Base-by-base conservation (phyloP, 2,797 vertebrate species). In the Capromys pilorides region DNA sequence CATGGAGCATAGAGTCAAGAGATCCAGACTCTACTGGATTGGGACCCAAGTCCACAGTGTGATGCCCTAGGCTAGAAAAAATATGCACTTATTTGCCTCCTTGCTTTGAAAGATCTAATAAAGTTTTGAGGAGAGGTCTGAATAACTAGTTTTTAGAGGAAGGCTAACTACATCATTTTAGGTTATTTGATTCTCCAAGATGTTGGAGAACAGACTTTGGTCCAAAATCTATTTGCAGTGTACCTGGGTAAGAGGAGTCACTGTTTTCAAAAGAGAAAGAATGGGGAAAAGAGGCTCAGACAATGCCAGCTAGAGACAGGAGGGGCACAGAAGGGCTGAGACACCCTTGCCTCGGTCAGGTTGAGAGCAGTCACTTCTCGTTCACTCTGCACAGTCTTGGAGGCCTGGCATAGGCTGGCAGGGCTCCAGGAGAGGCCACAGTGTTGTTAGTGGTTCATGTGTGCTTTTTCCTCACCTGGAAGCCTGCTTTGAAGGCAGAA, bases 41-140 rank as follows among this genome's bases (percentile, higher is more conserved):
- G 88, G 54, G n/a, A 64, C 51, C 54, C 26, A 41, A 61, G 75
- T 83, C 81, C 33, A 45, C 31, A 49, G 57, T 22, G 64, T 26
- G 64, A 78, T 39, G 75, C 49, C 6, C 0, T 24, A 31, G 33
- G 14, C 36, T 31, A 39, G 33, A 73, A 33, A 45, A 91, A 80
- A 90, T 31, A 14, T 11, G 54, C 31, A 36, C 79, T 81, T 88
- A 86, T 62, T 49, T 94, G 90, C 85, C 95, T 77, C 95, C 96
- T 91, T 95, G 85, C 75, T 77, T 61, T 66, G 69, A 94, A 88
- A 95, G 96, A 67, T 41, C 92, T 96, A 95, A 97, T 98, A 97
- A 98, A 96, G 45, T 59, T 51, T 33, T 82, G 61, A 92, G 22
- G 19, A 71, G 90, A 54, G 64, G 39, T 79, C 62, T 84, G 92